Base-by-base conservation (phyloP, 2,888 invertebrate species). In the Dusona sp. region DNA sequence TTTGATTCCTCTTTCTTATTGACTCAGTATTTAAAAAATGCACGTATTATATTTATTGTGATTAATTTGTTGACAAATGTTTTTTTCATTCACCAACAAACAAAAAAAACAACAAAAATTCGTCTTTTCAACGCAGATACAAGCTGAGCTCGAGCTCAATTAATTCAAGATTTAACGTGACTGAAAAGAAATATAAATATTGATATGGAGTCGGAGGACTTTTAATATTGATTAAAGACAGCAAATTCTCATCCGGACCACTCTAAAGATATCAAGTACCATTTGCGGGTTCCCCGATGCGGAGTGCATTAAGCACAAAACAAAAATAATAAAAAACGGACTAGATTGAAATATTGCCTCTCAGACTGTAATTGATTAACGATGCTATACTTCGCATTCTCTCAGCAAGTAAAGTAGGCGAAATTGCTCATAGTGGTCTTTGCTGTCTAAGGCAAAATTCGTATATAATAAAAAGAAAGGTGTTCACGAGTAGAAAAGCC, bases 321-420 rank as follows among this genome's bases (percentile, higher is more conserved):
- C 13, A 13, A n/a, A 29, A 61, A 45, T 4, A n/a, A 61, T 22
- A 57, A 22, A 33, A 42, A 45, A 57, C 25, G 29, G n/a, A 36
- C n/a, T 16, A 70, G 65, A 57, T 79, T 57, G 57, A 70, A 79
- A 70, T 38, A 61, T 45, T 61, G 42, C 79, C 36, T 72, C 33
- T 51, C 70, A 29, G 61, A 79, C 42, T 45, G 16, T 61, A 79
- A 79, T 72, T 79, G 57, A 79, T 79, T 68, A 79, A 70, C 64
- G 54, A 57, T 25, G 42, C 45, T 38, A 19, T 7, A 11, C 42
- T 22, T 25, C 42, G 42, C 38, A 8, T 25, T 25, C 38, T 42
- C n/a, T 57, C 2, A 42, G 29, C 33, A 36, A 22, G 25, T 19
- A 11, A 29, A 77, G 64, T 11, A 9, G 1, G 4, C 19, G 38